A percentile compares a stretch with the other conserved stretches of the same genome.
These are phyloP conservation scores for Glossophaga mutica DNA, from an alignment of 2,797 vertebrate genomes.

Conservation along the genomic window DNA sequence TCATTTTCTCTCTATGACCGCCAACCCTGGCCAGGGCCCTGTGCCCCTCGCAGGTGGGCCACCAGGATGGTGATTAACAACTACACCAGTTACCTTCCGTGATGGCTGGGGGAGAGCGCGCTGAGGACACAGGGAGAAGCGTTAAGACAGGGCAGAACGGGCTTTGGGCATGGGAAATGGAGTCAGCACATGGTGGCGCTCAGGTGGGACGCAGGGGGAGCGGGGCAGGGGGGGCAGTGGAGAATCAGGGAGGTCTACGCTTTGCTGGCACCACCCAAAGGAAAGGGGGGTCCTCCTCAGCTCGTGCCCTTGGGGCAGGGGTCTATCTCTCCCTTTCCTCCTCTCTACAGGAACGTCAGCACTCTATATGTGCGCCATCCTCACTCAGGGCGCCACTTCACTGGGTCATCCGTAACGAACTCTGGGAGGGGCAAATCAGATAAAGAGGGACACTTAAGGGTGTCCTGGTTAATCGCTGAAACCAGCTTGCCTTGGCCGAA, in stretches of 20 bases:
- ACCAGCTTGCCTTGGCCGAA: neutral
- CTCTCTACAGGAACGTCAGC: neutral
- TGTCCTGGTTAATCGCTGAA: neutral
- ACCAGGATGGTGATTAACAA: neutral
- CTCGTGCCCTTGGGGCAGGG: neutral
- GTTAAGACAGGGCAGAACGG: neutral
- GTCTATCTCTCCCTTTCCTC: neutral
- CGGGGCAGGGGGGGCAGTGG: neutral
- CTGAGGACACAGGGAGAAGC: neutral
- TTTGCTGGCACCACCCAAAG: neutral
- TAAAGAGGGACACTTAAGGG: neutral
- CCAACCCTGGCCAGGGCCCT: neutral
- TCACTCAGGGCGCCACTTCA: neutral
- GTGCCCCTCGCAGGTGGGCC: neutral
- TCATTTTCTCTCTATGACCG: neutral
- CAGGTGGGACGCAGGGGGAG: neutral
- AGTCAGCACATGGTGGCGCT: neutral
- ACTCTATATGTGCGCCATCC: accelerated
- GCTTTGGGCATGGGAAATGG: accelerated
- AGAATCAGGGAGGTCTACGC: neutral
- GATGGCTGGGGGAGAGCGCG: neutral
- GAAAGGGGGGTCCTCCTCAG: neutral
- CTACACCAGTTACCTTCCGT: neutral
- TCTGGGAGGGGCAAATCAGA: neutral
- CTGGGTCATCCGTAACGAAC: neutral